Evolutionary conservation across 2,888 invertebrate genomes (phyloP).

Genomic region (Netelia fuscicornis): DNA sequence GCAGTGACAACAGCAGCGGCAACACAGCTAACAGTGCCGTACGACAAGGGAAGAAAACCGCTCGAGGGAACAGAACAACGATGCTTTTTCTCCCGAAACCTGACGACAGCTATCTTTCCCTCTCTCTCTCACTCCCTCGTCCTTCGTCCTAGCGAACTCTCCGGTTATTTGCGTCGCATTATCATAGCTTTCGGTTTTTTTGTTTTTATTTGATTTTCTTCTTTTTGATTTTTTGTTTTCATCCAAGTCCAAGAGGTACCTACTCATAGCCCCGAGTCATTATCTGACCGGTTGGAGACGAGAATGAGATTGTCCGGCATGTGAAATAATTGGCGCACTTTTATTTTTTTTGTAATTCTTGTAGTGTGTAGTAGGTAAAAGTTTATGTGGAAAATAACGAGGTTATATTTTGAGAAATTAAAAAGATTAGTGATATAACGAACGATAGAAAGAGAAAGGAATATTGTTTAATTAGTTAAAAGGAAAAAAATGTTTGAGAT

Average conservation of each 20-base stretch:
- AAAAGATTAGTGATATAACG: too few relatives aligned
- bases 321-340: neutral
- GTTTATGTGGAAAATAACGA: too few relatives aligned
- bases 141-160: slow-evolving; percentile 32
- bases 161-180: slow-evolving; percentile 58
- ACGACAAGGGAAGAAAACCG: slow-evolving; percentile 63
- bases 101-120: slow-evolving; percentile 27
- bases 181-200: slow-evolving; percentile 41
- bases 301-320: neutral
- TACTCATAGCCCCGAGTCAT: neutral
- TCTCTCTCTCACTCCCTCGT: slow-evolving; percentile 15
- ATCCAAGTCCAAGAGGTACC: neutral
- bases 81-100: slow-evolving; percentile 37
- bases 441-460: too few relatives aligned
- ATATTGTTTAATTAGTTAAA: too few relatives aligned
- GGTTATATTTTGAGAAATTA: too few relatives aligned
- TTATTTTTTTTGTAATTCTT: too few relatives aligned
- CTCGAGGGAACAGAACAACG: slow-evolving; percentile 55
- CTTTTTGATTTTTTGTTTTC: neutral
- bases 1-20: slow-evolving; percentile 57
- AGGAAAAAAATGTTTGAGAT: too few relatives aligned
- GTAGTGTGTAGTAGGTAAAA: too few relatives aligned
- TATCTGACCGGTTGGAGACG: neutral
- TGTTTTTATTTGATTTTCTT: slow-evolving; percentile 33
- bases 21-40: slow-evolving; percentile 42